phyloP scores from a whole-genome alignment of 2,797 vertebrate species.

The Xyrichtys novacula region DNA sequence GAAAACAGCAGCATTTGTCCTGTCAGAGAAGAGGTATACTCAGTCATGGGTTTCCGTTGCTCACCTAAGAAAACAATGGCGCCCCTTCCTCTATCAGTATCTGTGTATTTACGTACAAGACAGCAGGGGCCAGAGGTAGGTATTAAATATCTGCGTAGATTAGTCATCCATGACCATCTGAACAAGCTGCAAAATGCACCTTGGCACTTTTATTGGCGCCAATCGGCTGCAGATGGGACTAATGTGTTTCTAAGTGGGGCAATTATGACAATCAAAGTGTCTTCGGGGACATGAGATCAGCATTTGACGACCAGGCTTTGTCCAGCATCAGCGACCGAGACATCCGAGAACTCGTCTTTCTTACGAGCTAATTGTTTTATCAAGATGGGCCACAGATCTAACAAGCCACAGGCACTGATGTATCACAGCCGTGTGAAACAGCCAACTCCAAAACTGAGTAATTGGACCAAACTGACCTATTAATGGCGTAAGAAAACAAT shows the following conservation, averaged over 20 bases:
- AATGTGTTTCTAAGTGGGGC: slow-evolving; percentile 75
- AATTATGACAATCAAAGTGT: slow-evolving; percentile 78
- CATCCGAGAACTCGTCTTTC: slow-evolving; percentile 47
- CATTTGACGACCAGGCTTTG: slow-evolving; percentile 50
- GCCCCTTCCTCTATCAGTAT: slow-evolving; percentile 46
- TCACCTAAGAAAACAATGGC: slow-evolving; percentile 60
- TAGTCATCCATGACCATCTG: slow-evolving; percentile 61
- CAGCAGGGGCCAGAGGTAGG: slow-evolving; percentile 59
- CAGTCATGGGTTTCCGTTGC: slow-evolving; percentile 45
- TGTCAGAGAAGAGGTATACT: slow-evolving; percentile 39
- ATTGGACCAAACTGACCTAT: slow-evolving; percentile 51
- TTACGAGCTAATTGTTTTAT: slow-evolving; percentile 72
- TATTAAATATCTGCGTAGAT: slow-evolving; percentile 67
- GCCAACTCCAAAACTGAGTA: slow-evolving; percentile 36
- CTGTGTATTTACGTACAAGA: slow-evolving; percentile 67
- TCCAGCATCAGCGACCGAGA: slow-evolving; percentile 50
- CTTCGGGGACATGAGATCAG: slow-evolving; percentile 65
- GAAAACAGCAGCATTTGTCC: slow-evolving; percentile 62
- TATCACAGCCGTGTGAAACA: slow-evolving; percentile 41
- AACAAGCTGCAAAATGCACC: slow-evolving; percentile 56
- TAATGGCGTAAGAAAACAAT: slow-evolving; percentile 68
- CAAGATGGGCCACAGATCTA: slow-evolving; percentile 53
- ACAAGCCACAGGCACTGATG: slow-evolving; percentile 45
- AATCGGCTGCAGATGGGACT: slow-evolving; percentile 71
- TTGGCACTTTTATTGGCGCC: slow-evolving; percentile 74